Conservation (phyloP, 2,113 vertebrate species). For the Ammodramus savannarum region DNA sequence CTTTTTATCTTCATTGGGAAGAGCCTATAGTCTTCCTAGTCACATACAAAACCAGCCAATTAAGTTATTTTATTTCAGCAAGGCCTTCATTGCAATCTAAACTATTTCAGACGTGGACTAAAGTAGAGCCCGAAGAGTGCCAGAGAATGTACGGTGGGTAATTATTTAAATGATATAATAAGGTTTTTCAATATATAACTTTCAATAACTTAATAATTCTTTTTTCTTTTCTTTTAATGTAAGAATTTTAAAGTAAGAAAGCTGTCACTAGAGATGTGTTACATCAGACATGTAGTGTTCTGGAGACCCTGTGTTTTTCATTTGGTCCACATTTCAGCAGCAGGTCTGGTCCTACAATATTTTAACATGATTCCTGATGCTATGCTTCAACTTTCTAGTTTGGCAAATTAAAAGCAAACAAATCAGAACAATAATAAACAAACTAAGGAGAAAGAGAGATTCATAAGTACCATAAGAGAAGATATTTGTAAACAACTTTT, state of each 20-base stretch:
- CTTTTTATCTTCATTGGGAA: neutral
- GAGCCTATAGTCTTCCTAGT: neutral
- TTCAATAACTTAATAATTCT: neutral
- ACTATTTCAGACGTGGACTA: neutral
- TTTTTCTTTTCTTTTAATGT: neutral
- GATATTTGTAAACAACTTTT: fast-evolving
- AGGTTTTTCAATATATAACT: neutral
- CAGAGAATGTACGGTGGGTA: fast-evolving
- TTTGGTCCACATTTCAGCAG: neutral
- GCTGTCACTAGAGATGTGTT: neutral
- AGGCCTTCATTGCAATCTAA: neutral
- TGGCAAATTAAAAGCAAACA: neutral
- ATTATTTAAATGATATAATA: neutral
- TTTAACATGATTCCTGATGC: neutral
- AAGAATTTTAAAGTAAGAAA: neutral
- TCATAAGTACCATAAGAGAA: neutral
- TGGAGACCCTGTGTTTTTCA: neutral
- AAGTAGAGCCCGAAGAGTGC: neutral
- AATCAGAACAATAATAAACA: neutral
- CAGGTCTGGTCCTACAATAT: neutral
- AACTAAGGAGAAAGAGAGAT: neutral
- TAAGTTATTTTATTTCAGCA: neutral
- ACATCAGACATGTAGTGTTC: neutral
- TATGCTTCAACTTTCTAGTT: neutral
- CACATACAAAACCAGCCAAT: neutral